These are phyloP conservation scores for Dendroctonus ponderosae DNA, from an alignment of 1,140 invertebrate genomes.

Conservation along the genomic window DNA sequence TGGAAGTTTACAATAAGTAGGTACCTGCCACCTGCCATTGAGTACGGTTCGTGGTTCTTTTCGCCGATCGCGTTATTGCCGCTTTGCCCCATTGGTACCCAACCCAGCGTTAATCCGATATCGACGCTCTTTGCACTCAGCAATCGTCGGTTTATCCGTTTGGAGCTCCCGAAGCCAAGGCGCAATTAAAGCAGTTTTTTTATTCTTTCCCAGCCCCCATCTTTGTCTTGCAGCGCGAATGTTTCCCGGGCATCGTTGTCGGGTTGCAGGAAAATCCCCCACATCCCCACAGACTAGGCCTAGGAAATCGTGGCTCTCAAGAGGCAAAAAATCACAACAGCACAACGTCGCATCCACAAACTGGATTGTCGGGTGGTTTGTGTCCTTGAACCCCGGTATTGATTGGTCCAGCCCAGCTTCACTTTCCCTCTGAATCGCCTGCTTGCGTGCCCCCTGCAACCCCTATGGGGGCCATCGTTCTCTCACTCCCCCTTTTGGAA, in stretches of 20 bases:
- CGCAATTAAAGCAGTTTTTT: no score
- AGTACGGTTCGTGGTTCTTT: slow-evolving; percentile 17
- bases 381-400: slow-evolving; percentile 41
- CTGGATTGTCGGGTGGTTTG: slow-evolving; percentile 10
- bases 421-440: slow-evolving; percentile 35
- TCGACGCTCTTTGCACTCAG: no score
- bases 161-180: no score
- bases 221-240: no score
- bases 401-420: slow-evolving; percentile 39
- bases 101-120: no score
- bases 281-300: no score
- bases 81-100: neutral
- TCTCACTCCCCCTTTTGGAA: neutral
- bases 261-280: no score
- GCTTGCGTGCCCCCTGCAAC: slow-evolving; percentile 18
- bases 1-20: slow-evolving; percentile 16
- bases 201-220: no score
- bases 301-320: no score
- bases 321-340: neutral
- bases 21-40: slow-evolving; percentile 28
- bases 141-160: no score
- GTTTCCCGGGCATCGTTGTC: no score
- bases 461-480: neutral
- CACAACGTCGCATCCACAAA: slow-evolving; percentile 1
- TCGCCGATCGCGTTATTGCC: slow-evolving; percentile 2